Percentiles rank a stretch among this genome's conserved stretches.
Evolutionary conservation across 2,888 invertebrate genomes (phyloP).

Genomic region (Mantis religiosa): DNA sequence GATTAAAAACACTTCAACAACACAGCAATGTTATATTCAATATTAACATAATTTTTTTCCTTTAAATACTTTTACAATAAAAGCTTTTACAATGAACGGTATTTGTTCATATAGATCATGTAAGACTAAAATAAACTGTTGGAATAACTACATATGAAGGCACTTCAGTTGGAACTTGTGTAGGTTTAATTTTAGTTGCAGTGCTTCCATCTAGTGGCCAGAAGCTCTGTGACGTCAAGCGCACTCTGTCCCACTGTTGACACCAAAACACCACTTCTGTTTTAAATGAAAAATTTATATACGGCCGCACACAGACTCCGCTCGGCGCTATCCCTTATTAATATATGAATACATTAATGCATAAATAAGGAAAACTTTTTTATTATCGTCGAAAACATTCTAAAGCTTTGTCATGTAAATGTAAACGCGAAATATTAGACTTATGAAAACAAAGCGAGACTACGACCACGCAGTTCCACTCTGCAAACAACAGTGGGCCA

Average conservation of each 20-base stretch:
- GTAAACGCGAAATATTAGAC: neutral
- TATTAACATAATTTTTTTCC: no score
- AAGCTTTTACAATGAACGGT: no score
- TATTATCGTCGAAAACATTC: neutral
- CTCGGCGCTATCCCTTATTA: neutral
- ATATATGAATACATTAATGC: neutral
- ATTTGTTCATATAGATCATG: no score
- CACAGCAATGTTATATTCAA: no score
- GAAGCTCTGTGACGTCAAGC: neutral
- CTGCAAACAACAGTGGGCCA: neutral
- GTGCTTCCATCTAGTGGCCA: neutral
- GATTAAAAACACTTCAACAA: no score
- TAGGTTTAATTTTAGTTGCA: neutral
- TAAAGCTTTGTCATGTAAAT: neutral
- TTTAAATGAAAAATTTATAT: neutral
- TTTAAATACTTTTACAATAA: no score
- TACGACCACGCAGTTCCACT: neutral
- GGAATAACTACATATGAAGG: neutral
- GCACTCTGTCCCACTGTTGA: neutral
- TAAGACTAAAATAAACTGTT: no score
- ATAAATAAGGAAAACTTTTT: neutral
- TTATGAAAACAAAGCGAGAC: neutral
- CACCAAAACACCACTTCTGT: neutral
- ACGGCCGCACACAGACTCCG: neutral
- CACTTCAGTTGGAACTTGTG: neutral